These are phyloP conservation scores for Paramormyrops kingsleyae DNA, from an alignment of 2,113 vertebrate species.

Conservation along the genomic window DNA sequence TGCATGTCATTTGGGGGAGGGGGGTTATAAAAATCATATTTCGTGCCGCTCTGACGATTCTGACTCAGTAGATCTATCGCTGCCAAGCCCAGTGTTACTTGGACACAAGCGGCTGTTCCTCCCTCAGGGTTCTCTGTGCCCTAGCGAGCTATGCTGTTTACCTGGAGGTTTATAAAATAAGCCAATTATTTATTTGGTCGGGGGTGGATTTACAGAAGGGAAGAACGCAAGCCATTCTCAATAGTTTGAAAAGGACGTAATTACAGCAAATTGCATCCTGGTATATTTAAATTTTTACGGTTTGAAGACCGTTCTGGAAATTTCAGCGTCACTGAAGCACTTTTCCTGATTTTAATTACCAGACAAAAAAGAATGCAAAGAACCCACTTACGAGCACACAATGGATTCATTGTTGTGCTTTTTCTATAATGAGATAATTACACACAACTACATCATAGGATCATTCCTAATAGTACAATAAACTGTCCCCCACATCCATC, in stretches of 20 bases:
- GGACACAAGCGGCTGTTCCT: constrained; percentile 1
- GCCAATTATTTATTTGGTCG: constrained; percentile 31
- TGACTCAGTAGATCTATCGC: background rate
- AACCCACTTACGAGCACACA: constrained; percentile 16
- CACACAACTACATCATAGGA: background rate
- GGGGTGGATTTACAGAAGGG: constrained; percentile 21
- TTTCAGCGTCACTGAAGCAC: constrained; percentile 9
- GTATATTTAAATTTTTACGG: constrained; percentile 13
- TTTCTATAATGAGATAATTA: constrained; percentile 6
- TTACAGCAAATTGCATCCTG: constrained; percentile 14
- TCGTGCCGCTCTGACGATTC: background rate
- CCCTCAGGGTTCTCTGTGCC: background rate
- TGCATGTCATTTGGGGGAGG: background rate
- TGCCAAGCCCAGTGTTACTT: constrained; percentile 24
- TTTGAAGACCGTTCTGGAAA: constrained; percentile 10
- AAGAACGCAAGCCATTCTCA: constrained; percentile 17
- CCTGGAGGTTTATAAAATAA: constrained; percentile 10
- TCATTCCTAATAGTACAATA: background rate
- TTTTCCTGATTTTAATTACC: constrained; percentile 18
- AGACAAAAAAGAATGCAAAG: constrained; percentile 7
- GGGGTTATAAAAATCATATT: background rate
- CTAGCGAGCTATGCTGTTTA: constrained; percentile 13
- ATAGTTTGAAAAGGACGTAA: constrained; percentile 5
- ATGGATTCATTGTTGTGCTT: constrained; percentile 6
- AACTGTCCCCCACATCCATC: background rate